Base-by-base conservation (phyloP, 2,797 vertebrate genomes). In the Linurgus olivaceus region DNA sequence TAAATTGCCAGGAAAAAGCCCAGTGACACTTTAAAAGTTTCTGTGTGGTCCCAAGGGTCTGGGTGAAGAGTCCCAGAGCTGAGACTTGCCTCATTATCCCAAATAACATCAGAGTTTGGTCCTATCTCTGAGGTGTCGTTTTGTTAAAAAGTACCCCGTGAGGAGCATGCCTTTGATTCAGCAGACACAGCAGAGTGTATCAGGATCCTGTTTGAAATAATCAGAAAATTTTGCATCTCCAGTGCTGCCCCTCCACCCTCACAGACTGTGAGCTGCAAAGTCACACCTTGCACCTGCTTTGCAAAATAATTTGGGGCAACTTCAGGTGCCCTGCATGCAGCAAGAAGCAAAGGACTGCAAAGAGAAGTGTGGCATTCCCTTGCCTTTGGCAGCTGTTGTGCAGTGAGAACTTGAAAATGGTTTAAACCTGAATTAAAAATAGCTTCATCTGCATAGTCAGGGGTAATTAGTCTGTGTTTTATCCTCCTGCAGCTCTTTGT, bases 291-390 rank as follows among this genome's bases (percentile, higher is more conserved):
- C 15, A 2, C 9, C 1, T 12, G 10, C 51, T 61, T 18, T 33
- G 50, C 33, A 26, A 7, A 61, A 55, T 50, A 4, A 57, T 57
- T 23, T 16, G 5, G 23, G 38, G 47, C 40, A 25, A 6, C 51
- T 66, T 4, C 0, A 8, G 44, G 38, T 45, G 61, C 62, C 72
- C 26, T 65, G 29, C 21, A 2, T 23, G 67, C 77, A 59, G 63
- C 33, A 45, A 25, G 38, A 44, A 45, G 38, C 47, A 47, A n/a
- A 82, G 23, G 31, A 6, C 52, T 42, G 61, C 40, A 9, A 16
- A 61, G 54, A 10, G 15, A 50, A 67, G 16, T 0, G 0, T 1
- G 11, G 26, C 4, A 1, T 65, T 63, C 5, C 2, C 52, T 67
- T 71, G 57, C 54, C 82, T 91, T 63, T 25, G 52, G 66, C 10